These are phyloP conservation scores for Papilio polyxenes DNA, from an alignment of 1,140 invertebrate species.

Conservation along the genomic window DNA sequence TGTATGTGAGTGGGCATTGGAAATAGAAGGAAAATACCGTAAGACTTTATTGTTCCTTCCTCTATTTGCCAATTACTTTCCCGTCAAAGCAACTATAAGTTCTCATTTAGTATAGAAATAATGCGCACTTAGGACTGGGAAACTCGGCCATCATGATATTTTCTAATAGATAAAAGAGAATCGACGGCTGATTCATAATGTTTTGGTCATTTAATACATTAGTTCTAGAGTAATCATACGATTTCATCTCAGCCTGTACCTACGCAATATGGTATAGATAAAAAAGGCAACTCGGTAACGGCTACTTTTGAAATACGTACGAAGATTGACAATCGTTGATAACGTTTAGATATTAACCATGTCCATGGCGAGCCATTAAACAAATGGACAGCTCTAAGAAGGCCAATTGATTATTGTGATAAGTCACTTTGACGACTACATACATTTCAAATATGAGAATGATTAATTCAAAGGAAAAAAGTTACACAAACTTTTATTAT, in stretches of 20 bases:
- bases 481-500: neutral
- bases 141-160: conserved; percentile 1
- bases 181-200: conserved; percentile 27
- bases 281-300: conserved; percentile 31
- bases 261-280: neutral
- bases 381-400: conserved; percentile 66
- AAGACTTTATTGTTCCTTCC: neutral
- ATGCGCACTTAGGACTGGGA: neutral
- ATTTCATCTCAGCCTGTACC: conserved; percentile 25
- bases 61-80: neutral
- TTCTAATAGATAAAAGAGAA: conserved; percentile 22
- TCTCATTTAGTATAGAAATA: neutral
- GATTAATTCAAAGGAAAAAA: conserved; percentile 38
- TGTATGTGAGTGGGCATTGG: too few species aligned
- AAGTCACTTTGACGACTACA: conserved; percentile 57
- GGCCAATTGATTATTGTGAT: conserved; percentile 71
- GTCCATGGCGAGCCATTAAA: conserved; percentile 68
- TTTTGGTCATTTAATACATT: conserved; percentile 28
- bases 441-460: conserved; percentile 44
- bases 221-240: conserved; percentile 14
- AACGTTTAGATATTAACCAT: conserved; percentile 65
- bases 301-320: conserved; percentile 59
- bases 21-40: too few species aligned
- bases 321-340: conserved; percentile 69
- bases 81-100: neutral